These are phyloP conservation scores for Microplitis demolitor DNA, from an alignment of 1,140 invertebrate genomes.

Conservation along the genomic window DNA sequence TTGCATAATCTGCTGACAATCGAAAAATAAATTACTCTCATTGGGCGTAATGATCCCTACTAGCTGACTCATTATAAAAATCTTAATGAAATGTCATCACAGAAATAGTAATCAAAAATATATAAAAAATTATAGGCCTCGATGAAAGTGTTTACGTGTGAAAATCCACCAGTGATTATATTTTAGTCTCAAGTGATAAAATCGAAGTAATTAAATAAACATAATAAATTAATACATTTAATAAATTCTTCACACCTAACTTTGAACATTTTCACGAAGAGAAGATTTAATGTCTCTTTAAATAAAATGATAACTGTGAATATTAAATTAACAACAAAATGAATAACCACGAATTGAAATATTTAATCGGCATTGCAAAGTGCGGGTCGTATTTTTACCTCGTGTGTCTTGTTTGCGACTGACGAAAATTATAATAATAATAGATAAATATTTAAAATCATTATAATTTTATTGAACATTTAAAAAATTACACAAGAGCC, in stretches of 20 bases:
- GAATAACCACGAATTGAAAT: neutral
- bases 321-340: neutral
- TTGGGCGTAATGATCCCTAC: no score
- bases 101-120: neutral
- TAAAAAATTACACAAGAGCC: slow-evolving; percentile 58
- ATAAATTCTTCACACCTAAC: no score
- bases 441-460: slow-evolving; percentile 34
- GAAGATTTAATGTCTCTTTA: no score
- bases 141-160: neutral
- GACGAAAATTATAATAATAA: slow-evolving; percentile 40
- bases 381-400: slow-evolving; percentile 50
- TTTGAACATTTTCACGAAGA: no score
- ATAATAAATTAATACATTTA: neutral
- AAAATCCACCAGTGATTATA: neutral
- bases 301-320: neutral
- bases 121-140: slow-evolving; percentile 6
- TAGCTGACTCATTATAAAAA: no score
- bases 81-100: no score
- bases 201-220: neutral
- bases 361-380: slow-evolving; percentile 6
- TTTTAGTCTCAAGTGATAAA: neutral
- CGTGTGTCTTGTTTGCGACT: slow-evolving; percentile 59
- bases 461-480: slow-evolving; percentile 41
- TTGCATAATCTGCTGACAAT: neutral
- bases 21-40: neutral